Base-by-base conservation (phyloP, 2,888 invertebrate species). In the Brenthis daphne region DNA sequence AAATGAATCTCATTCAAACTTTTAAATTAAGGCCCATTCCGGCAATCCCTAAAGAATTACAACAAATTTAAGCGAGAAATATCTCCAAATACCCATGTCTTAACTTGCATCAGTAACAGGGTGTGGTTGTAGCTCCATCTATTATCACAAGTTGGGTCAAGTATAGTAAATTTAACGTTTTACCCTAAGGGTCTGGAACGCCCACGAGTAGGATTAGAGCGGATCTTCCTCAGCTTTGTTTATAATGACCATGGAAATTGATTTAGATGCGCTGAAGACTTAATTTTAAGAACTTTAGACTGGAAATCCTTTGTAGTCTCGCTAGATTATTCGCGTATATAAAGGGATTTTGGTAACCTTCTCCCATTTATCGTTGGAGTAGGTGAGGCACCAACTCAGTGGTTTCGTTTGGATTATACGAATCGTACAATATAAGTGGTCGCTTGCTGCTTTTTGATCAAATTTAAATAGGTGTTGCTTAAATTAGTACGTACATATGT, bases 241-340 rank as follows among this genome's bases (percentile, higher is more conserved):
- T 73, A 74, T 75, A 70, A 74, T 68, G 70, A 73, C 73, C 60
- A 56, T 72, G 75, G 68, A 75, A 74, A 76, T 76, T 76, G 75
- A 75, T 75, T 74, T 74, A 72, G 73, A 74, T 71, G 64, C 70
- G 64, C 68, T 64, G 43, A 55, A 73, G 74, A 71, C 73, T 73
- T 71, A 74, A 73, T 73, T 73, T 74, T 71, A 73, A 71, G 71
- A 73, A 71, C 73, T 70, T 66, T 61, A 63, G 55, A 37, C 64
- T 68, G 60, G 64, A 57, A 56, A 64, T 65, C 73, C 73, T 68
- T 67, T 68, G 71, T 70, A 55, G 55, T 60, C 24, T 47, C 43
- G 29, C 56, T 64, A 68, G 68, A 68, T 72, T 70, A 65, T 48
- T 57, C 37, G 54, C 54, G 65, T 68, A 58, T 65, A 66, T 70